Evolutionary conservation across 1,140 invertebrate genomes (phyloP).

Genomic region (Choristoneura fumiferana): DNA sequence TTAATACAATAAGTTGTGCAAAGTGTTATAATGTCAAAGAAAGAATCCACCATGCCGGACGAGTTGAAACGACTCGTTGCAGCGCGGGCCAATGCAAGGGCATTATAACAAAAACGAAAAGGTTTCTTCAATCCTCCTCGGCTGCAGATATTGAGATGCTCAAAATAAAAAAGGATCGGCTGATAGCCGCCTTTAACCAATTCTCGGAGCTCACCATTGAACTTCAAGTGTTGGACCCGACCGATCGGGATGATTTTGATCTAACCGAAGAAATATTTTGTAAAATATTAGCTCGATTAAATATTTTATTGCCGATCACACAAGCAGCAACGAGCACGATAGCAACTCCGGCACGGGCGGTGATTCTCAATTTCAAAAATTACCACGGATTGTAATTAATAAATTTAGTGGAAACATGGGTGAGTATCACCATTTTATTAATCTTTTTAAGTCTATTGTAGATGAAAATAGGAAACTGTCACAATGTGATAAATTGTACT

Average conservation of each 20-base stretch:
- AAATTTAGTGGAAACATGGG: neutral
- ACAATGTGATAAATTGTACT: neutral
- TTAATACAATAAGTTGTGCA: too few species aligned
- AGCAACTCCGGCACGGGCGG: conserved; percentile 5
- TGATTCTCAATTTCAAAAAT: neutral
- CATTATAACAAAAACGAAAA: neutral
- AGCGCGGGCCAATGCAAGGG: neutral
- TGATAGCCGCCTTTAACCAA: neutral
- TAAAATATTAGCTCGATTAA: neutral
- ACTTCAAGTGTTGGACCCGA: neutral
- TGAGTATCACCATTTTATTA: neutral
- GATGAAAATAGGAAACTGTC: neutral
- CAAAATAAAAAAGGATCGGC: neutral
- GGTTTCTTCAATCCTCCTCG: neutral
- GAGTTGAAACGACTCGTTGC: neutral
- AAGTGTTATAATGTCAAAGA: too few species aligned
- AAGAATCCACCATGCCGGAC: too few species aligned
- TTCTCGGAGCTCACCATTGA: neutral
- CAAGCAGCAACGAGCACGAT: neutral
- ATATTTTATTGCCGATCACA: too few species aligned
- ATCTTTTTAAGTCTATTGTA: neutral
- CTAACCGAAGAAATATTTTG: neutral
- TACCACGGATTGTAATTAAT: neutral
- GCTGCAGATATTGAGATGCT: neutral
- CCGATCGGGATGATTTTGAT: neutral